Evolutionary conservation across 2,797 vertebrate genomes (phyloP), one percentile per base, ranked within the genome.

Genomic region (Pseudopleuronectes americanus): DNA sequence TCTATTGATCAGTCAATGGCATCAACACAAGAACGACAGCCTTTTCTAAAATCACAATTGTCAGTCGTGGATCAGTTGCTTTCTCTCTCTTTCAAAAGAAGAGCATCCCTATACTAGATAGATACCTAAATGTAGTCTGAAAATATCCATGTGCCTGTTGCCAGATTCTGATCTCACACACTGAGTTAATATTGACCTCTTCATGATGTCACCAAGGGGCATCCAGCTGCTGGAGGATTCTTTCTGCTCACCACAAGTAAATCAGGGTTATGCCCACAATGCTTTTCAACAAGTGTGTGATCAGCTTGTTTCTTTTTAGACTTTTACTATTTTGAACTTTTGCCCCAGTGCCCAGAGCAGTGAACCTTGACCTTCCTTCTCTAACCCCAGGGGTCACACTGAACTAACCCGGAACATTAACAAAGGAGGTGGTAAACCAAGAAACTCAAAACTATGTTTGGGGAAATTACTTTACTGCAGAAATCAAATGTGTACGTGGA

Each of bases 321-420:
- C 79, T 87, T 90, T 91, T 86, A 87, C 71, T 75, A 67, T 85
- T 89, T 74, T 88, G 84, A 90, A 83, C 85, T 84, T 81, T 84
- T 81, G 76, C 82, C 82, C 82, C 66, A 31, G 56, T 88, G 86
- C 22, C 76, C 75, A 81, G 70, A 71, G 52, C 8, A 22, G 68
- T 88, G 87, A 92, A 87, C 85, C 82, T 79, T 89, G 74, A 86
- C 89, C 79, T 67, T 87, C 78, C 57, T 65, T 68, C 69, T 56
- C 70, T 79, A 80, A 80, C 81, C 79, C 63, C 8, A 51, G 2
- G 53, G 60, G 70, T 84, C 69, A 72, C 26, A 28, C 58, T 65
- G 70, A 81, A 61, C 76, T 26, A 68, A 78, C 68, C 52, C 55
- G 36, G 54, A 24, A 60, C 31, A 21, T 51, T 70, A 58, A 88